Evolutionary conservation across 1,140 invertebrate species (phyloP).

Genomic region (Platorchestia sp.): DNA sequence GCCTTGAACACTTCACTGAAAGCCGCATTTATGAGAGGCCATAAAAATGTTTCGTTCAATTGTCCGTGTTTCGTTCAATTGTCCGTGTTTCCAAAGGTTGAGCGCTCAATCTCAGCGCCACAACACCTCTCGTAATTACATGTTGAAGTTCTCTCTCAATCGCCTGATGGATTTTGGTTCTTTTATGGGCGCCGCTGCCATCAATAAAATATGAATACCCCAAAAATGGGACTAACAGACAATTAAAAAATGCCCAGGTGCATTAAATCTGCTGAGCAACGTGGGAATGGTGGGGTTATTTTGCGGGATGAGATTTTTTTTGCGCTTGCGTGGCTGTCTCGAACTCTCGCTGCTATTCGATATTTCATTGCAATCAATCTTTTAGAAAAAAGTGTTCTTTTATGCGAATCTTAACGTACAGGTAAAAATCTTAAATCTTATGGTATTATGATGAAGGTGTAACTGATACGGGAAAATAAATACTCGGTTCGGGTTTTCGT

Average conservation of each 20-base stretch:
- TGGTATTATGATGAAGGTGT: no score
- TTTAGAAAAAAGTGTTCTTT: background rate
- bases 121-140: conserved; percentile 33
- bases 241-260: conserved; percentile 2
- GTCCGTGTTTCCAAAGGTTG: conserved; percentile 5
- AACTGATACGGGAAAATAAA: no score
- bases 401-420: no score
- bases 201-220: background rate
- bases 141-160: conserved; percentile 45
- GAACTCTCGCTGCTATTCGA: background rate
- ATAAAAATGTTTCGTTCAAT: background rate
- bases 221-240: background rate
- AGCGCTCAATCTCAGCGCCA: background rate
- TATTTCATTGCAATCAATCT: background rate
- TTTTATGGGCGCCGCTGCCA: background rate
- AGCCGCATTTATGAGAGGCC: background rate
- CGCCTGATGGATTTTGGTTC: conserved; percentile 19
- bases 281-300: conserved; percentile 21
- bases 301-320: background rate
- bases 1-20: background rate
- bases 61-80: conserved; percentile 14
- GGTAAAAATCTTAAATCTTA: no score
- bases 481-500: no score
- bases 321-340: background rate
- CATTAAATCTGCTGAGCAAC: background rate